Percentiles rank a stretch among this genome's conserved stretches.
Evolutionary conservation across 2,888 invertebrate genomes (phyloP).

Genomic region (Penaeus monodon): DNA sequence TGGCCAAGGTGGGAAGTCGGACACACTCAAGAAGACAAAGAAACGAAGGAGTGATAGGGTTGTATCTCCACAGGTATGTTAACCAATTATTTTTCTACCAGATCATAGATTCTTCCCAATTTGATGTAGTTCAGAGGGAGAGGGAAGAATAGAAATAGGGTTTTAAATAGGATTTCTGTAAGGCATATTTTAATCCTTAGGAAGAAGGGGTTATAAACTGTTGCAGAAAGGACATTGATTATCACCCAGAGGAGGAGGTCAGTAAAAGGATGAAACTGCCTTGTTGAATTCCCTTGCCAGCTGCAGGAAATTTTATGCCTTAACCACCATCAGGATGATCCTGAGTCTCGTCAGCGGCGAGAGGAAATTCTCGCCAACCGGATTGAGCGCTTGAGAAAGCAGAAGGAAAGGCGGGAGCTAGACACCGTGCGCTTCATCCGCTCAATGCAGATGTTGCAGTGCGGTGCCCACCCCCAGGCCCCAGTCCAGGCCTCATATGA

Average conservation of each 20-base stretch:
- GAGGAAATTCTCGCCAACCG: slow-evolving; percentile 81
- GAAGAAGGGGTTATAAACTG: too few relatives aligned
- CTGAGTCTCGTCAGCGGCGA: slow-evolving; percentile 75
- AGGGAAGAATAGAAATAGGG: too few relatives aligned
- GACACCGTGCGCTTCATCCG: slow-evolving; percentile 86
- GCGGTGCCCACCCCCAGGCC: slow-evolving; percentile 72
- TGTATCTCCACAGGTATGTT: slow-evolving; percentile 44
- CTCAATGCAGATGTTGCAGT: slow-evolving; percentile 86
- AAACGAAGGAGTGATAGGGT: slow-evolving; percentile 54
- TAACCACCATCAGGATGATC: slow-evolving; percentile 41
- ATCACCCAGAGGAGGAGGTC: too few relatives aligned
- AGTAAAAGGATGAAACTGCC: too few relatives aligned
- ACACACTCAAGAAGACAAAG: slow-evolving; percentile 50
- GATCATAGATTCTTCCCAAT: too few relatives aligned
- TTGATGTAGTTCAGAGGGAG: too few relatives aligned
- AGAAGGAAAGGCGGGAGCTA: slow-evolving; percentile 80
- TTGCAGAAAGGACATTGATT: too few relatives aligned
- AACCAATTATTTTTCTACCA: not conserved
- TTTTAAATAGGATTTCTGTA: too few relatives aligned
- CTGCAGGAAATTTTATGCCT: not conserved
- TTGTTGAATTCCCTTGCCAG: not conserved
- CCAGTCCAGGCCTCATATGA: slow-evolving; percentile 39
- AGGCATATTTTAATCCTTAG: too few relatives aligned
- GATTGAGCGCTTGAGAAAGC: slow-evolving; percentile 76
- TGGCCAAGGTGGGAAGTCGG: not conserved